Conservation (phyloP, 2,797 vertebrate genomes). For the Sternotherus odoratus region DNA sequence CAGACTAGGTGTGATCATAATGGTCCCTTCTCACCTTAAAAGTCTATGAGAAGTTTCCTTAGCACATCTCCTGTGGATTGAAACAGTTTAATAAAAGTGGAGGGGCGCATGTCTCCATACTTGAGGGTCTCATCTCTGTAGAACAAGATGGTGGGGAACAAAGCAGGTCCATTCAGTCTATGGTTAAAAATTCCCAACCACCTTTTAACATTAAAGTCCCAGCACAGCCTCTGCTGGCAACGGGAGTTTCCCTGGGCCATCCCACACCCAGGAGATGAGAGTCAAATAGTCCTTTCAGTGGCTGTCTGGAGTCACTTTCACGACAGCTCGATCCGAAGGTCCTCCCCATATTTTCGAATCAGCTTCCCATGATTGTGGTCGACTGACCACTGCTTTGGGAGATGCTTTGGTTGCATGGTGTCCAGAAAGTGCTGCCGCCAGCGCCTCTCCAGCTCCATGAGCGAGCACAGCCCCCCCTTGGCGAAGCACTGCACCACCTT, state of each 20-base stretch:
- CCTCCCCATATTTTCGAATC: slow-evolving; percentile 90
- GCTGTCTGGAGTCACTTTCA: slow-evolving; percentile 50
- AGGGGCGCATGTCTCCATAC: not conserved
- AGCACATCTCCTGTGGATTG: not conserved
- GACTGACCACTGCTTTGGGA: slow-evolving; percentile 94
- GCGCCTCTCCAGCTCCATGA: slow-evolving; percentile 93
- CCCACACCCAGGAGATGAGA: not conserved
- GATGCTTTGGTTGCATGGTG: slow-evolving; percentile 91
- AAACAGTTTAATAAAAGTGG: not conserved
- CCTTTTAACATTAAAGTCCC: not conserved
- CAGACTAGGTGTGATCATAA: no score
- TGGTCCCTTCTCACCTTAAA: no score
- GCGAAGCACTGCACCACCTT: slow-evolving; percentile 92
- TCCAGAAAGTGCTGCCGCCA: slow-evolving; percentile 97
- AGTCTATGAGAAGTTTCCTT: not conserved
- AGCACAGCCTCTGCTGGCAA: not conserved
- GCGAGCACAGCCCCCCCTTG: slow-evolving; percentile 86
- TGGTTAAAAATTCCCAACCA: slow-evolving; percentile 39
- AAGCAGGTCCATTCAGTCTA: not conserved
- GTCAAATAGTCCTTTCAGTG: not conserved
- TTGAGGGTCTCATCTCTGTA: not conserved
- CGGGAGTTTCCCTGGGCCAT: not conserved
- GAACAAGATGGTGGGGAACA: not conserved
- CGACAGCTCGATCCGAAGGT: slow-evolving; percentile 86
- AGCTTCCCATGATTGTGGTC: slow-evolving; percentile 95